A percentile compares a stretch with the other conserved stretches of the same genome.
Conservation (phyloP, 2,888 invertebrate species). For the Myopa tessellatipennis region DNA sequence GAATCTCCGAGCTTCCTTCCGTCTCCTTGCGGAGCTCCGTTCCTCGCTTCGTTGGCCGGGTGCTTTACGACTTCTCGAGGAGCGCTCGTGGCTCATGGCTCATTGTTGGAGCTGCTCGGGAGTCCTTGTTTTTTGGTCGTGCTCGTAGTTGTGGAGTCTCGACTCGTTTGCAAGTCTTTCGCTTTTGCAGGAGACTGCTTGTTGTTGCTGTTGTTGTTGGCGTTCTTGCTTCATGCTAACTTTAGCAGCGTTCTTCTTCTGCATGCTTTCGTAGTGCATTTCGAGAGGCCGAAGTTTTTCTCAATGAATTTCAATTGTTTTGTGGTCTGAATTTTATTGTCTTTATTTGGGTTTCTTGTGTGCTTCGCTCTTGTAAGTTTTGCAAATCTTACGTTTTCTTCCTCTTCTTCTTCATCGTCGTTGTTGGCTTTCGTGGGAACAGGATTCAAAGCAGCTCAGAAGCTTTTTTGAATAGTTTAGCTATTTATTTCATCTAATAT, state of each 20-base stretch:
- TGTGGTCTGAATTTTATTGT: conserved; percentile 12
- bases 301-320: conserved; percentile 29
- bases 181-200: not conserved
- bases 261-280: not conserved
- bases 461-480: no score
- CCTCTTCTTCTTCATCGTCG: no score
- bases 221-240: not conserved
- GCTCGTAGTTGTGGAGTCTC: not conserved
- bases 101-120: conserved; percentile 36
- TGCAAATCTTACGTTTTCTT: no score
- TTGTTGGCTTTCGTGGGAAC: no score
- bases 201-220: not conserved
- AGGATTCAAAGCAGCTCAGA: no score
- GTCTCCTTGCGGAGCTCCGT: conserved; percentile 39
- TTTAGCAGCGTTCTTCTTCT: not conserved
- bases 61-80: conserved; percentile 37
- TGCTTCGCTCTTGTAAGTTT: not conserved
- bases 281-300: not conserved
- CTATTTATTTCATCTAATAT: no score
- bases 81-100: not conserved
- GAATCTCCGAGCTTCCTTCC: conserved; percentile 13
- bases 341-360: conserved; percentile 10
- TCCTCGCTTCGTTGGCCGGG: conserved; percentile 44
- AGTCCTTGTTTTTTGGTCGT: conserved; percentile 8
- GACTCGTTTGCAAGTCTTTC: not conserved